Evolutionary conservation across 2,113 vertebrate species (phyloP).

Genomic region (Bubo scandiacus): DNA sequence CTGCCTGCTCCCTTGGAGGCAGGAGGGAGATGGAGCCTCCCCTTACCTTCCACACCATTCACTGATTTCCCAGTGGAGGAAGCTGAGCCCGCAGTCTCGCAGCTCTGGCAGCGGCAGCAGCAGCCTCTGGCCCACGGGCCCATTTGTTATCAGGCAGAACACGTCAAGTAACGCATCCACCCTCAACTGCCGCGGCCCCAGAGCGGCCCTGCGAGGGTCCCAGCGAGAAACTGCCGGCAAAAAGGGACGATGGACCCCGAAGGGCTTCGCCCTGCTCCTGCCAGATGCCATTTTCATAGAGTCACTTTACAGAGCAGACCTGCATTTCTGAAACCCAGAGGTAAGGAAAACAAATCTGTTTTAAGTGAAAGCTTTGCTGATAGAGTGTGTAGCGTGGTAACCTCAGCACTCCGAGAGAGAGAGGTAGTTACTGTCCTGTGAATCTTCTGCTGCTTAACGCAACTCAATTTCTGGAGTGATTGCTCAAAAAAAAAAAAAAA

Average conservation of each 20-base stretch:
- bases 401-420: constrained; percentile 17
- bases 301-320: constrained; percentile 51
- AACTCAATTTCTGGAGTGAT: constrained; percentile 5
- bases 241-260: accelerated
- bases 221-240: not conserved
- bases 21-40: not conserved
- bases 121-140: not conserved
- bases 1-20: not conserved
- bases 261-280: not conserved
- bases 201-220: not conserved
- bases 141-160: not conserved
- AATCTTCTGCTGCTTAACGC: not conserved
- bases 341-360: constrained; percentile 27
- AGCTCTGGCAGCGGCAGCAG: not conserved
- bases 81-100: not conserved
- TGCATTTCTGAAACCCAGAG: constrained; percentile 23
- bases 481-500: not conserved
- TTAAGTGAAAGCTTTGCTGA: constrained; percentile 27
- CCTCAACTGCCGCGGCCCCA: not conserved
- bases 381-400: constrained; percentile 37
- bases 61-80: not conserved
- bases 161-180: accelerated
- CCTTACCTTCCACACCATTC: not conserved
- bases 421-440: constrained; percentile 52
- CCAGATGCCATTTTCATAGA: constrained; percentile 49